These are phyloP conservation scores for Ariopsis seemanni DNA, from an alignment of 2,113 vertebrate genomes.

Conservation along the genomic window DNA sequence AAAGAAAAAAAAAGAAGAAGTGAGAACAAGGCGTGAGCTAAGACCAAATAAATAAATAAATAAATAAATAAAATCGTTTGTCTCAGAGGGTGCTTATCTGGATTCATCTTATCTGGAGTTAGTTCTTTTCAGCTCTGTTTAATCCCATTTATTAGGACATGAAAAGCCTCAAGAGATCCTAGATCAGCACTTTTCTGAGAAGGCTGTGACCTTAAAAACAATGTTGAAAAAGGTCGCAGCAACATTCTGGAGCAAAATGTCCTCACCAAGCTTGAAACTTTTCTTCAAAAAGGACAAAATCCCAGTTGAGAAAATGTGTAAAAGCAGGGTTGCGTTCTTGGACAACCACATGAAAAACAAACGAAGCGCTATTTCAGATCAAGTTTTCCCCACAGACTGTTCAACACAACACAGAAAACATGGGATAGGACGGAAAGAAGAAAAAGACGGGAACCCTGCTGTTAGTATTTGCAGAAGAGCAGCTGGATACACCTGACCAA, in stretches of 20 bases:
- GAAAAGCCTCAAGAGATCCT: not conserved
- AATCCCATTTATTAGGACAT: slow-evolving; percentile 25
- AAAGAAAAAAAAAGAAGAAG: not conserved
- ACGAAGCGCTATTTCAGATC: not conserved
- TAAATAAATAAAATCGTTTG: not conserved
- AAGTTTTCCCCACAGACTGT: slow-evolving; percentile 11
- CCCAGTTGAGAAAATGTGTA: not conserved
- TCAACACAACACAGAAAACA: not conserved
- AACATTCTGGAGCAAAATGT: not conserved
- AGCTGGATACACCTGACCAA: slow-evolving; percentile 21
- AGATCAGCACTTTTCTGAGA: slow-evolving; percentile 22
- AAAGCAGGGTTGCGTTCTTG: not conserved
- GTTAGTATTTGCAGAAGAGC: not conserved
- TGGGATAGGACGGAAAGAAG: not conserved
- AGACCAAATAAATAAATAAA: too few relatives aligned
- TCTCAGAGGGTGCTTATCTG: not conserved
- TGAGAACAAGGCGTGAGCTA: not conserved
- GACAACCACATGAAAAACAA: slow-evolving; percentile 27
- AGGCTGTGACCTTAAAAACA: not conserved
- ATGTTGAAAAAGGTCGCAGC: not conserved
- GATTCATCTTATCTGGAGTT: not conserved
- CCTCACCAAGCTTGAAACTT: not conserved
- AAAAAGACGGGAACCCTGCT: not conserved
- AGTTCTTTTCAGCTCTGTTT: not conserved
- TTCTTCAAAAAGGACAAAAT: not conserved